A percentile compares a stretch with the other conserved stretches of the same genome.
phyloP scores from a whole-genome alignment of 2,797 vertebrate genomes.

The Danio aesculapii region DNA sequence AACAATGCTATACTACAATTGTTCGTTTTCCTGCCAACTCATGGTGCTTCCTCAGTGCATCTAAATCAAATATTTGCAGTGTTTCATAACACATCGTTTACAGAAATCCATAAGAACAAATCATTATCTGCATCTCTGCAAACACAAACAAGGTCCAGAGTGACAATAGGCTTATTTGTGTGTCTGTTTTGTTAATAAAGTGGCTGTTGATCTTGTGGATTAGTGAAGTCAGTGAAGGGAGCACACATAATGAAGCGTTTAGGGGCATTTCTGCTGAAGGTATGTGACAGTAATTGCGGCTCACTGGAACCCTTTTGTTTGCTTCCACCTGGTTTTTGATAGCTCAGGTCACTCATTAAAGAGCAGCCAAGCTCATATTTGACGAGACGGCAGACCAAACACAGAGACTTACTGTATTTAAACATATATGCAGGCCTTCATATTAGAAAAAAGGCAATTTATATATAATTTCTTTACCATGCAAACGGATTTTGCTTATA shows the following conservation, averaged over 20 bases:
- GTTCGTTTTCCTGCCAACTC: conserved; percentile 68
- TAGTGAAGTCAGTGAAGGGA: conserved; percentile 20
- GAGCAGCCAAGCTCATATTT: conserved; percentile 55
- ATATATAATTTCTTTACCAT: no score
- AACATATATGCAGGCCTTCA: not conserved
- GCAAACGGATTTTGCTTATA: no score
- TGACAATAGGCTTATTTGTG: conserved; percentile 18
- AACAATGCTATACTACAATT: conserved; percentile 73
- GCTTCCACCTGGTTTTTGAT: conserved; percentile 76
- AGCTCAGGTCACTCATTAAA: conserved; percentile 72
- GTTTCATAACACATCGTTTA: not conserved
- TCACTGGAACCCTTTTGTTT: conserved; percentile 76
- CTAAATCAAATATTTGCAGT: conserved; percentile 60
- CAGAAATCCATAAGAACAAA: conserved; percentile 10
- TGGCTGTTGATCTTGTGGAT: conserved; percentile 31
- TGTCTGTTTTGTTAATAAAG: conserved; percentile 32
- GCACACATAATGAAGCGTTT: conserved; percentile 29
- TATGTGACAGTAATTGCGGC: conserved; percentile 69
- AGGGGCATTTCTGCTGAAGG: conserved; percentile 45
- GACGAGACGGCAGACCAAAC: conserved; percentile 27
- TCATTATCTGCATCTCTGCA: not conserved
- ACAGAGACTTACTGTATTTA: not conserved
- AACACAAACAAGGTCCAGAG: not conserved
- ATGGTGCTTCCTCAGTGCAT: conserved; percentile 74
- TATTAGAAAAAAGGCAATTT: no score